Conservation (phyloP, 2,113 vertebrate species). For the Xyrauchen texanus region DNA sequence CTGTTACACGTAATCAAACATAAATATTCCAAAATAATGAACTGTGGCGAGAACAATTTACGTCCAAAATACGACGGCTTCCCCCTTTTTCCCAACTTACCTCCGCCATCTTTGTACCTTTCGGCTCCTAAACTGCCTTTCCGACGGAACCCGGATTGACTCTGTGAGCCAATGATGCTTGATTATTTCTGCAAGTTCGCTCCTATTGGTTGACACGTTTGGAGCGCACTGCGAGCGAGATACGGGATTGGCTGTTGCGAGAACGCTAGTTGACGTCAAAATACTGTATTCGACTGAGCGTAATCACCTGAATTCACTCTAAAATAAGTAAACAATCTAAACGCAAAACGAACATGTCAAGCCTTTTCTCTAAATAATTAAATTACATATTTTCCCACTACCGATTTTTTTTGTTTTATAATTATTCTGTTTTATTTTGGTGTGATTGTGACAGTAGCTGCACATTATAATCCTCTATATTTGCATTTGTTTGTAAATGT, state of each 20-base stretch:
- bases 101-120: slow-evolving; percentile 89
- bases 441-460: too few species aligned
- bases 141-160: slow-evolving; percentile 82
- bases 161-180: slow-evolving; percentile 72
- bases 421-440: too few species aligned
- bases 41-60: slow-evolving; percentile 17
- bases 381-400: too few species aligned
- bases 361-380: not conserved
- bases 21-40: not conserved
- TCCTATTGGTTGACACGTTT: slow-evolving; percentile 42
- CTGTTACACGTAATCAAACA: not conserved
- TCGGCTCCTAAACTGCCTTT: slow-evolving; percentile 76
- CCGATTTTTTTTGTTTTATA: too few species aligned
- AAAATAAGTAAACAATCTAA: too few species aligned
- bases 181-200: not conserved
- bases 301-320: slow-evolving; percentile 4
- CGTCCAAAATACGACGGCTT: slow-evolving; percentile 60
- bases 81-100: slow-evolving; percentile 78
- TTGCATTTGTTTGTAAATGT: too few species aligned
- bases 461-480: too few species aligned
- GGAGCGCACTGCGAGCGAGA: slow-evolving; percentile 5
- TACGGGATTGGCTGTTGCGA: slow-evolving; percentile 1
- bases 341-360: too few species aligned
- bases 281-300: not conserved
- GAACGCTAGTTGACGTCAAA: not conserved